Evolutionary conservation across 2,113 vertebrate genomes (phyloP), one percentile per base, ranked within the genome.

Genomic region (Oreochromis spilurus): DNA sequence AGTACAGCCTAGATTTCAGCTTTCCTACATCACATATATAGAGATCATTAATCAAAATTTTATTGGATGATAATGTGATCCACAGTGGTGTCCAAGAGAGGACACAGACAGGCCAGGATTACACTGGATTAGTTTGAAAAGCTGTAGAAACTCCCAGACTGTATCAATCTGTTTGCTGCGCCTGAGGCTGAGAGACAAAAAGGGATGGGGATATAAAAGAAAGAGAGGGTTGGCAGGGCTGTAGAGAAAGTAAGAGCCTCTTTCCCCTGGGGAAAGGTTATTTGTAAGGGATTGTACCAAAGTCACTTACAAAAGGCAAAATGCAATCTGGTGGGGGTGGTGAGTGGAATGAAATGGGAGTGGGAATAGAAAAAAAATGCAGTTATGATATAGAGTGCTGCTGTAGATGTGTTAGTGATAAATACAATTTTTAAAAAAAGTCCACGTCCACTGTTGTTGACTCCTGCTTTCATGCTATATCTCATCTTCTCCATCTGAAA

Each of bases 261-360:
- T 87, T 60, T 92, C 89, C 89, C 88, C n/a, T 77, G 5, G 90
- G 91, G 90, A 92, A 87, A 89, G 89, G 94, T 92, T 93, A 91
- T 95, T 91, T 95, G 90, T 93, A 87, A 90, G 84, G 92, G 94
- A 95, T 90, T 92, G 93, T 62, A 90, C 89, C 87, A 91, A 87
- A 91, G 91, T 87, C 91, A 84, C 83, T 91, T 85, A 94, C 82
- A 92, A 93, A 91, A 92, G 86, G 82, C 65, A 90, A 93, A 94
- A 89, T 92, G 88, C 79, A 94, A 89, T 93, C 81, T 88, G 60
- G 79, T 43, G 84, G 26, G 57, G 58, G 58, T 50, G 43, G 55
- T 31, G 55, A 62, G 82, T 57, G 45, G 65, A 45, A 43, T 2
- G 12, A 87, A 92, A 84, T 77, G 75, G 75, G 79, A 90, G 79